phyloP scores from a whole-genome alignment of 2,888 invertebrate genomes.

The Sinelater perroti region DNA sequence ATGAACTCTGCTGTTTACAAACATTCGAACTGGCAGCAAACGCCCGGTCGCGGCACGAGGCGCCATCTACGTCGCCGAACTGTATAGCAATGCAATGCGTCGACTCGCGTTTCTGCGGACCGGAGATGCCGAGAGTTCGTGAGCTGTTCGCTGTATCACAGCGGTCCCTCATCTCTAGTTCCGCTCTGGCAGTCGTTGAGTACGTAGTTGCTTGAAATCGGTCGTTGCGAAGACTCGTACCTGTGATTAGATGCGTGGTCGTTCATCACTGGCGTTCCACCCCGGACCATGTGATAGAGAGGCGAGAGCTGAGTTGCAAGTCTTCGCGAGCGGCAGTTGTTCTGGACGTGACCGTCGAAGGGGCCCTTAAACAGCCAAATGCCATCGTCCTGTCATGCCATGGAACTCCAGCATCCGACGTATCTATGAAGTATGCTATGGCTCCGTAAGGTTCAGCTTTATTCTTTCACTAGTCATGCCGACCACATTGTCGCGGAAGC shows the following conservation, averaged over 20 bases:
- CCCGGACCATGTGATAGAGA: slow-evolving; percentile 22
- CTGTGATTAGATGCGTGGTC: slow-evolving; percentile 27
- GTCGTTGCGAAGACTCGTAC: slow-evolving; percentile 25
- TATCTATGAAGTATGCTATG: slow-evolving; percentile 13
- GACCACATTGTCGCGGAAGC: no score
- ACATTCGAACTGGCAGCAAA: neutral
- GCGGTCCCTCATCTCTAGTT: slow-evolving; percentile 26
- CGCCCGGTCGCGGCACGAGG: slow-evolving; percentile 43
- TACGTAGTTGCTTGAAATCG: slow-evolving; percentile 9
- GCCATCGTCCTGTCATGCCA: slow-evolving; percentile 27
- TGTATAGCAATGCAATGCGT: slow-evolving; percentile 33
- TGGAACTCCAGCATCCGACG: slow-evolving; percentile 14
- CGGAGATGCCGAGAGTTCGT: slow-evolving; percentile 32
- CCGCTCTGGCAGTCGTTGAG: slow-evolving; percentile 15
- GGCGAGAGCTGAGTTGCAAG: no score
- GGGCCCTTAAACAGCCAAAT: slow-evolving; percentile 25
- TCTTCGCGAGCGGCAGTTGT: slow-evolving; percentile 4
- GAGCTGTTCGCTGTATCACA: slow-evolving; percentile 32
- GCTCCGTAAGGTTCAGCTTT: no score
- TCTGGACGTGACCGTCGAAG: slow-evolving; percentile 15
- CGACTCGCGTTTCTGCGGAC: slow-evolving; percentile 35
- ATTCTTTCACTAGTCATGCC: no score
- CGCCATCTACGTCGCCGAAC: slow-evolving; percentile 30
- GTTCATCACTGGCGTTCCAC: slow-evolving; percentile 11
- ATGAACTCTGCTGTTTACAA: slow-evolving; percentile 7